phyloP scores from a whole-genome alignment of 2,113 vertebrate species.

The Oncorhynchus keta region DNA sequence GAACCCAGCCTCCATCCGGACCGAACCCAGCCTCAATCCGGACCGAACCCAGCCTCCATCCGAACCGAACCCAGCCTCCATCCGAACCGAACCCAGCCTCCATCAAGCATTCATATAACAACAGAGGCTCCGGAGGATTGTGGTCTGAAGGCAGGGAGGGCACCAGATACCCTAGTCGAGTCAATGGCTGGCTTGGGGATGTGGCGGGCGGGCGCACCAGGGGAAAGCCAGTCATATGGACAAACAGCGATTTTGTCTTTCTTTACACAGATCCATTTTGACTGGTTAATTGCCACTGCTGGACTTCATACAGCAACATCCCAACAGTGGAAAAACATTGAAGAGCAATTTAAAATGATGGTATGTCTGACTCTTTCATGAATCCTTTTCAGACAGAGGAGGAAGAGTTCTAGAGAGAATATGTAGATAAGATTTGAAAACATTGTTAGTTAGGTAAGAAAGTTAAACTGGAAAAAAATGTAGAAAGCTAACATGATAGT shows the following conservation, averaged over 20 bases:
- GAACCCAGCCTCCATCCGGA: no score
- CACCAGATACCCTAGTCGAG: constrained; percentile 60
- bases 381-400: constrained; percentile 32
- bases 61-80: not conserved
- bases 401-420: constrained; percentile 54
- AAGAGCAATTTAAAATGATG: constrained; percentile 27
- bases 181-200: constrained; percentile 42
- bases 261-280: constrained; percentile 35
- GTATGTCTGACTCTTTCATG: constrained; percentile 25
- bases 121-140: constrained; percentile 48
- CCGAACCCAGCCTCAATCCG: no score
- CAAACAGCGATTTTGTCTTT: not conserved
- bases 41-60: no score
- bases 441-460: constrained; percentile 49
- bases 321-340: constrained; percentile 41
- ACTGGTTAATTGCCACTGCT: not conserved
- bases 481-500: constrained; percentile 61
- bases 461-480: constrained; percentile 38
- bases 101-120: constrained; percentile 54
- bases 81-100: not conserved
- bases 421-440: constrained; percentile 50
- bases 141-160: constrained; percentile 54
- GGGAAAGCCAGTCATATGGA: constrained; percentile 13
- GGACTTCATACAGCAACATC: not conserved
- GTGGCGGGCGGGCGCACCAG: constrained; percentile 6